Base-by-base conservation (phyloP, 1,140 invertebrate species). In the Drosophila nebulosa region DNA sequence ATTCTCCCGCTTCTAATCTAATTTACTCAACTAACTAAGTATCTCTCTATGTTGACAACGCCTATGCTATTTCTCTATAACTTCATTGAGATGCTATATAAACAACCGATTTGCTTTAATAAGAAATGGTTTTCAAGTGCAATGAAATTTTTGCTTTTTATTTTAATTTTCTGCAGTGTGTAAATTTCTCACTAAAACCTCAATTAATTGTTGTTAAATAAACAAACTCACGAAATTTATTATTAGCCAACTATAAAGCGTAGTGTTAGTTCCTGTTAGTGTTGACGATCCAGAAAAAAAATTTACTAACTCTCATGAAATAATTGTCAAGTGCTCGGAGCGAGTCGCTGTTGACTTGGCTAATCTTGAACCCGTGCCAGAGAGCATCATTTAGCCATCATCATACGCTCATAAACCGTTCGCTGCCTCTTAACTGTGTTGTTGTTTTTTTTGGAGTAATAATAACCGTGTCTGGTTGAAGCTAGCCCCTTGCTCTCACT, bases 401-500 rank as follows among this genome's bases (percentile, higher is more conserved):
- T 42, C 53, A 12, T n/a, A 27, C 5, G 57, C 22, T 74, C 64
- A 52, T 74, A 62, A 74, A 74, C 24, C 30, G 12, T 65, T 21
- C 27, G n/a, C 56, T 36, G 56, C 22, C 27, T 6, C 26, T 30
- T 50, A 67, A 66, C 57, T 66, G 46, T 32, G 30, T n/a, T 18
- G 7, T 46, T 2, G 21, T 39, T 32, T 56, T 10, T 32, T 42
- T 14, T 18, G 16, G 36, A 18, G 64, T 65, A 74, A 83, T 65
- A 74, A 83, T 78, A 67, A 62, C 27, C 65, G 69, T 60, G 50
- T 50, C n/a, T 14, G 32, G 18, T n/a, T n/a, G n/a, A n/a, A n/a
- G n/a, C n/a, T n/a, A 18, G 22, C 2, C 14, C 6, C 1, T 9
- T 21, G 32, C 42, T 30, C 16, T n/a, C 46, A 24, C 18, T 4